A percentile compares a stretch with the other conserved stretches of the same genome.
Conservation (phyloP, 2,888 invertebrate species). For the Podotricha telesiphe region DNA sequence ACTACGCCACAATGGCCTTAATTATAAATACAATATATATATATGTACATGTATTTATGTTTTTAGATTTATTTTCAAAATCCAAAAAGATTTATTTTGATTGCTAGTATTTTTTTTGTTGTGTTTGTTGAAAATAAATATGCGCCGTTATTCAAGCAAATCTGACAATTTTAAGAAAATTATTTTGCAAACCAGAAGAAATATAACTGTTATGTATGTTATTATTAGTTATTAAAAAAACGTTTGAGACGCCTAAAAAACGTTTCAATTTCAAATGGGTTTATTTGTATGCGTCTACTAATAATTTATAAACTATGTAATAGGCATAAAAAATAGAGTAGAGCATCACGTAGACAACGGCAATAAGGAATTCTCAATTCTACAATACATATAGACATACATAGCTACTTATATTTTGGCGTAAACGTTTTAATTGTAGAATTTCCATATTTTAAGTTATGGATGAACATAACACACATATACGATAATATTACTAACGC, state of each 20-base stretch:
- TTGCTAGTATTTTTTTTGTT: too few species aligned
- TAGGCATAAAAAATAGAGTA: background rate
- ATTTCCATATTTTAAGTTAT: conserved; percentile 24
- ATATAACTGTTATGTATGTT: too few species aligned
- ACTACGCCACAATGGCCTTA: too few species aligned
- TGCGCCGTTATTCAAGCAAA: too few species aligned
- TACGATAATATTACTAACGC: background rate
- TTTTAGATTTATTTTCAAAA: too few species aligned
- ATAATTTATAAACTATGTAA: background rate
- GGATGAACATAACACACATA: conserved; percentile 8
- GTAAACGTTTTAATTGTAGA: conserved; percentile 20
- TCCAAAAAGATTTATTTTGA: too few species aligned
- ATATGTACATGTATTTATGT: too few species aligned
- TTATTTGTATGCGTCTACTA: background rate
- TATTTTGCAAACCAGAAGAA: too few species aligned
- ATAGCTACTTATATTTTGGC: conserved; percentile 13
- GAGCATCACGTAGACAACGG: background rate
- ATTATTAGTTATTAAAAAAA: too few species aligned
- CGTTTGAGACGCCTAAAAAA: background rate
- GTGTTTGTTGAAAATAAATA: too few species aligned
- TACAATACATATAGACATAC: background rate
- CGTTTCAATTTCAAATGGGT: background rate
- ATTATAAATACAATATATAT: too few species aligned
- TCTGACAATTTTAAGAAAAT: too few species aligned
- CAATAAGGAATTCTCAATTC: conserved; percentile 16